Conservation (phyloP, 2,113 vertebrate genomes). For the Epinephelus lanceolatus region DNA sequence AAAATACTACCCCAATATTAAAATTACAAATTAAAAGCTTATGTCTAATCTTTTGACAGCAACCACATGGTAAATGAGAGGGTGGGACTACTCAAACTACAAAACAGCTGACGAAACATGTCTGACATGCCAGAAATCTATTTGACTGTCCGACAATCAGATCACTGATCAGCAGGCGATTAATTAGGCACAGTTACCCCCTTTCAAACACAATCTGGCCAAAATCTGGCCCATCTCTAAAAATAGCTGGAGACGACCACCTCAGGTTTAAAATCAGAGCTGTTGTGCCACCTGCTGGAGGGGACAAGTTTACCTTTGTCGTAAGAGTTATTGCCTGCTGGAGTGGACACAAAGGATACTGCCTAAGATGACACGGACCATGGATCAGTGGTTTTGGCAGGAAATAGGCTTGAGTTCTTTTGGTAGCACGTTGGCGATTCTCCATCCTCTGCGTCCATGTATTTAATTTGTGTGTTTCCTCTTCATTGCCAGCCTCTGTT, state of each 20-base stretch:
- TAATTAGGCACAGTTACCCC: no score
- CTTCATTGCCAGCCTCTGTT: constrained; percentile 41
- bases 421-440: neutral
- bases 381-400: neutral
- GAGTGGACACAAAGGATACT: neutral
- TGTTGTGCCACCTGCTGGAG: neutral
- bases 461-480: constrained; percentile 48
- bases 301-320: neutral
- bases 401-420: neutral
- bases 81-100: neutral
- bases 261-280: neutral
- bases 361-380: constrained; percentile 2
- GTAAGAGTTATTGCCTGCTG: neutral
- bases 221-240: neutral
- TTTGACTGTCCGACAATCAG: neutral
- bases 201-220: neutral
- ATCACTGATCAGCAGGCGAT: neutral
- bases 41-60: neutral
- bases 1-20: neutral
- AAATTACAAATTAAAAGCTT: neutral
- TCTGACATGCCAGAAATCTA: neutral
- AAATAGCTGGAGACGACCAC: neutral
- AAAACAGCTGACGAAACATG: neutral
- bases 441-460: constrained; percentile 10
- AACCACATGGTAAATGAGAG: neutral